Base-by-base conservation (phyloP, 2,888 invertebrate genomes). In the Erynnis tages region DNA sequence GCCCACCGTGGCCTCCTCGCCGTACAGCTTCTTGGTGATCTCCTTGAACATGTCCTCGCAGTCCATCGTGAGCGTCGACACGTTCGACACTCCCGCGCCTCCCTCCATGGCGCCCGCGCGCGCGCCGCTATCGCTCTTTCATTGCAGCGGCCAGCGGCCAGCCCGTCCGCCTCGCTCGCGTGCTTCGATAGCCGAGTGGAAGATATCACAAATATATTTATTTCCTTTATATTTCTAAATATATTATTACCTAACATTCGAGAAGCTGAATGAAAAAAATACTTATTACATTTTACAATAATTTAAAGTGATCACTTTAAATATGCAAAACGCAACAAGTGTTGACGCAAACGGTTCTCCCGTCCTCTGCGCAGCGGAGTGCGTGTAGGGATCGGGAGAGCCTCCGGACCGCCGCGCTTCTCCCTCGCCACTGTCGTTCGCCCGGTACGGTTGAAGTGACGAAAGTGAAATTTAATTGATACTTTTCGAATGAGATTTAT, bases 1-100 rank as follows among this genome's bases (percentile, higher is more conserved):
- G 57, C 95, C 71, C 55, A 73, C 74, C n/a, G 69, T 71, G 21
- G 87, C 81, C 82, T 96, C 96, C 82, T 96, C 96, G 59, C 96
- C 96, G 86, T 96, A 97, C 63, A 97, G 91, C 90, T 97, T 97
- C 80, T 96, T 93, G 58, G 96, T 96, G 75, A 97, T 96, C 91
- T 97, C 97, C 83, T 96, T 96, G 81, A 95, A 95, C 94, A 95
- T 95, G 76, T 95, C 95, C 86, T 95, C 95, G 89, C 95, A 92
- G 82, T 93, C 93, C 84, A 93, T 90, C 71, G 92, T 90, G 69
- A 91, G 91, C 63, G 92, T 82, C 48, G 91, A 82, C 56, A 82
- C 85, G 72, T 79, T 72, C 66, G 72, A 75, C 58, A 73, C 82
- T 56, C 82, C 78, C 55, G 83, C 90, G 79, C 81, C 79, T 58